Evolutionary conservation across 1,140 invertebrate species (phyloP).

Genomic region (Samia ricini): DNA sequence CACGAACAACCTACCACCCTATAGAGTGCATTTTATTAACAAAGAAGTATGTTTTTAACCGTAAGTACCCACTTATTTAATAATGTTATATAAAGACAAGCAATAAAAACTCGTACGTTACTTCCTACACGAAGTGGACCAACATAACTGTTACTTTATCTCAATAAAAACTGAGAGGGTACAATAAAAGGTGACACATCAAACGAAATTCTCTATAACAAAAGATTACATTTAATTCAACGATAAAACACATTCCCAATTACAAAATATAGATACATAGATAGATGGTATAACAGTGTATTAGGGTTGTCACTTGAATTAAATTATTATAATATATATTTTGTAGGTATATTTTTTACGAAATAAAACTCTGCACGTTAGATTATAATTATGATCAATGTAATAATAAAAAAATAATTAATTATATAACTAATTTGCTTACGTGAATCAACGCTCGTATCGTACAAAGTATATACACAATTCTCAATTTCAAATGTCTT

Average conservation of each 20-base stretch:
- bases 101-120: background rate
- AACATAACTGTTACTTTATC: conserved; percentile 27
- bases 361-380: no score
- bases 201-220: conserved; percentile 31
- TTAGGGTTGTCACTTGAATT: background rate
- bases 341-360: no score
- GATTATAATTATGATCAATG: no score
- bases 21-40: background rate
- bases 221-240: conserved; percentile 47
- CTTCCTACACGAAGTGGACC: background rate
- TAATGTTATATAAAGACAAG: background rate
- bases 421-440: no score
- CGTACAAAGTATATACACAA: no score
- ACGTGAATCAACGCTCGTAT: no score
- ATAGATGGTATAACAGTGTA: background rate
- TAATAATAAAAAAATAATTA: no score
- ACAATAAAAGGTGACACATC: conserved; percentile 30
- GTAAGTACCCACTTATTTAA: background rate
- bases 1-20: no score
- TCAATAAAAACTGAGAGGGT: conserved; percentile 22
- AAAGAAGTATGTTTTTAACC: no score
- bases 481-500: no score
- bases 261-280: conserved; percentile 4
- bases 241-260: conserved; percentile 36
- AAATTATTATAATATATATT: no score